Evolutionary conservation across 2,888 invertebrate species (phyloP), one percentile per base, ranked within the genome.

Genomic region (Drosophila glabriapex): DNA sequence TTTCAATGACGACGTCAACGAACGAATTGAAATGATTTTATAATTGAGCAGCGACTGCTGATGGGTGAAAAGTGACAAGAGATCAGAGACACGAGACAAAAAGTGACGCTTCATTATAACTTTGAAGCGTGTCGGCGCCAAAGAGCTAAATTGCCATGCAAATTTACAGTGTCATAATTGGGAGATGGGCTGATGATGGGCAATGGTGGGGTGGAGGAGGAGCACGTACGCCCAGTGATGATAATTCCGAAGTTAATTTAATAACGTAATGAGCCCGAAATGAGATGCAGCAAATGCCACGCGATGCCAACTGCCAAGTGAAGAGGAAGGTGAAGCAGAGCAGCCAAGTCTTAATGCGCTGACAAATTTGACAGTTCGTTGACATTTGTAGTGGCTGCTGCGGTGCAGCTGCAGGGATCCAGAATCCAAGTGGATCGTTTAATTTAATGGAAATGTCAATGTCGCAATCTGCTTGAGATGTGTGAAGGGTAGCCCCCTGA

Each of bases 291-390:
- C 62, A 64, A 73, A 77, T 66, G 68, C 46, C 62, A 65, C 33
- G 52, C 55, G 50, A 31, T 59, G 46, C 46, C 22, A 46, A 14
- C 22, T 46, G 43, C 43, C 43, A 46, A 25, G 16, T 16, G 67
- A 63, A 63, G 28, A 2, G 35, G 19, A 35, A 29, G 41, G 28
- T 31, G 50, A 39, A n/a, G 39, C 66, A 63, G 31, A 63, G 31
- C 28, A 29, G 5, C 14, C 39, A 49, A 31, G 62, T 59, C 60
- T 83, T 68, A 55, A 73, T 68, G 60, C n/a, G 46, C 72, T 73
- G 72, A 83, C 78, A 83, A 83, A 78, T 83, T 83, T 76, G 85
- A 83, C 85, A 83, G 83, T 83, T 85, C 85, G 78, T 78, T 80
- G 80, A 85, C 85, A 83, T 80, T 52, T 71, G 71, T 37, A 52